These are phyloP conservation scores for Musca domestica DNA, from an alignment of 1,140 invertebrate genomes.

Conservation along the genomic window DNA sequence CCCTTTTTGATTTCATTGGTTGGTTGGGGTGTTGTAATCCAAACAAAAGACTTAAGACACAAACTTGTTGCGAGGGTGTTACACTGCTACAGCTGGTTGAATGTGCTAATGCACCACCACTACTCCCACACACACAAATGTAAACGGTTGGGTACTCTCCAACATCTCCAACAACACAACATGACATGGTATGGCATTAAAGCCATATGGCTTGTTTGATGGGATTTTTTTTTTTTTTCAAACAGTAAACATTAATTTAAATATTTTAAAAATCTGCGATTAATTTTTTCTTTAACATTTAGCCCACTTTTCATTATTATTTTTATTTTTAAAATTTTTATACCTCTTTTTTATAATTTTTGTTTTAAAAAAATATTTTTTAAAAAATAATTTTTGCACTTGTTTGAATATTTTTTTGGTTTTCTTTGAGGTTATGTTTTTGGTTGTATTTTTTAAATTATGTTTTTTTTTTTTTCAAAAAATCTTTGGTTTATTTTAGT, in stretches of 20 bases:
- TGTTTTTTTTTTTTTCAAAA: neutral
- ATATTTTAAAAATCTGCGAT: too few species aligned
- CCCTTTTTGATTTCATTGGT: neutral
- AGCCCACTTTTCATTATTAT: constrained; percentile 1
- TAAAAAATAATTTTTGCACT: neutral
- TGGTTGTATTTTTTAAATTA: neutral
- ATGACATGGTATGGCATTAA: too few species aligned
- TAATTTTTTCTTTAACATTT: constrained; percentile 1
- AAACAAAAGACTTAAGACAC: constrained; percentile 14
- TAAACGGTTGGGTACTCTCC: too few species aligned
- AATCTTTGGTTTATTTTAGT: constrained; percentile 8
- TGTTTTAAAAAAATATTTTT: neutral
- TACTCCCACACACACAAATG: neutral
- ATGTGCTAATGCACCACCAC: neutral
- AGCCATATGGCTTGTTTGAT: too few species aligned
- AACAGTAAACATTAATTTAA: too few species aligned
- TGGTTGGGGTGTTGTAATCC: neutral
- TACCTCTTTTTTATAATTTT: constrained; percentile 1
- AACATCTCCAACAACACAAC: too few species aligned
- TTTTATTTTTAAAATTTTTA: neutral
- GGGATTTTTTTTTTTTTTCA: too few species aligned
- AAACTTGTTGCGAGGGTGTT: constrained; percentile 11
- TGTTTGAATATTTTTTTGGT: neutral
- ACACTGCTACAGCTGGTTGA: neutral
- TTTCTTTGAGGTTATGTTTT: neutral